Evolutionary conservation across 1,140 invertebrate species (phyloP), one percentile per base, ranked within the genome.

Genomic region (Bombus superbus): DNA sequence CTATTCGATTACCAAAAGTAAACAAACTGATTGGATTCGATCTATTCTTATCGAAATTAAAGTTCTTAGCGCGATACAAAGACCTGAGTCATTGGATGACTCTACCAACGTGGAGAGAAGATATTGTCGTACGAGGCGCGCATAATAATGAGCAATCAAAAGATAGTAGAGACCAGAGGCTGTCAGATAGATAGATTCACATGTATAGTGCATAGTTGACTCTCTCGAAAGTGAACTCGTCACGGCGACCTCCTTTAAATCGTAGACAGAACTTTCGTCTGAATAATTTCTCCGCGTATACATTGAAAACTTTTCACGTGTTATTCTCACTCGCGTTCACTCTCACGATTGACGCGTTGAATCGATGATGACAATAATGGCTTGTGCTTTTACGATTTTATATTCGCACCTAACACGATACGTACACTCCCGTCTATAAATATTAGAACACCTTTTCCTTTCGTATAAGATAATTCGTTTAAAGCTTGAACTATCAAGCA

Each of bases 171-270:
- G n/a, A 35, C 42, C 74, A 59, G 57, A 62, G 28, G 10, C 38
- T 62, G 5, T 28, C 40, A 40, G 47, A 38, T 10, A n/a, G 42
- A 32, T 5, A 5, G 15, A 28, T 40, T 66, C n/a, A 32, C n/a
- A 32, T 66, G 71, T 57, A 42, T 2, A 66, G 32, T 44, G 71
- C 57, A 68, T 44, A 69, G 69, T 69, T 59, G 53, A 35, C 83
- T 79, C 85, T 82, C 81, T 89, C 85, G 89, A 90, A 89, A 90
- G 86, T 64, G 86, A 90, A 90, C 83, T 88, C 86, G 82, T 85
- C 78, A 62, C 72, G 15, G 32, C 88, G 88, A 88, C 86, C 88
- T 79, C 79, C 62, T 89, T 90, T 88, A 85, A 90, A 85, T 90
- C 71, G 75, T 59, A 38, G 18, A 18, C 11, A 59, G 62, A 82